Percentiles rank a stretch among this genome's conserved stretches.
These are phyloP conservation scores for Tympanuchus pallidicinctus DNA, from an alignment of 2,113 vertebrate species.

Conservation along the genomic window DNA sequence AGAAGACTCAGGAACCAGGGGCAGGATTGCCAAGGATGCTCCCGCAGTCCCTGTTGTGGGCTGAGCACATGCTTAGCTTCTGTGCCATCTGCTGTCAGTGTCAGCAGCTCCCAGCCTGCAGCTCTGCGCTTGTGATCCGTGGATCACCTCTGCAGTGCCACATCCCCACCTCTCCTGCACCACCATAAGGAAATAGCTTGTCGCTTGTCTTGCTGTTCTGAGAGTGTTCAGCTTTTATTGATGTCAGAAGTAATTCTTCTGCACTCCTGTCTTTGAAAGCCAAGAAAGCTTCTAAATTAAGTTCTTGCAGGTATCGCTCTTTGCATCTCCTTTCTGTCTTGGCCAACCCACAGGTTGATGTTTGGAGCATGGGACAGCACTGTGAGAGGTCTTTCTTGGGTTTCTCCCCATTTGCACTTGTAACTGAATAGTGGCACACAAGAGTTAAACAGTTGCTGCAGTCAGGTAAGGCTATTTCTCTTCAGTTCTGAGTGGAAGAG, in stretches of 20 bases:
- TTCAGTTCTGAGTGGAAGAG: slow-evolving; percentile 16
- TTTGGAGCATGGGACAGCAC: not conserved
- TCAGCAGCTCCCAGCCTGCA: not conserved
- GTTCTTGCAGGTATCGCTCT: not conserved
- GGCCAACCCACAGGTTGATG: not conserved
- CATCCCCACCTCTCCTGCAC: not conserved
- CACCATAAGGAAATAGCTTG: not conserved
- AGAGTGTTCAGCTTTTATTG: not conserved
- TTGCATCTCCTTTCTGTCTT: not conserved
- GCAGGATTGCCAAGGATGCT: not conserved
- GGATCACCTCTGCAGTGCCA: fast-evolving
- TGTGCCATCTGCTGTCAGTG: not conserved
- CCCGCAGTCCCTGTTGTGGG: not conserved
- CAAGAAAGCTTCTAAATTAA: not conserved
- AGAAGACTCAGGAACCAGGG: not conserved
- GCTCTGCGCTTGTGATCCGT: not conserved
- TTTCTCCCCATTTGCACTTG: not conserved
- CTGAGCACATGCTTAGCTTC: not conserved
- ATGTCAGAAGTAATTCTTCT: not conserved
- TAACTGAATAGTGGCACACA: not conserved
- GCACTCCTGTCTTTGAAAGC: not conserved
- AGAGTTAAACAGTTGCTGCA: not conserved
- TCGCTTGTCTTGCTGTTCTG: not conserved
- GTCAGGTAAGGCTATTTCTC: not conserved
- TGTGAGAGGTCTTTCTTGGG: not conserved